These are phyloP conservation scores for Ptychobarbus kaznakovi DNA, from an alignment of 2,797 vertebrate genomes.

Conservation along the genomic window DNA sequence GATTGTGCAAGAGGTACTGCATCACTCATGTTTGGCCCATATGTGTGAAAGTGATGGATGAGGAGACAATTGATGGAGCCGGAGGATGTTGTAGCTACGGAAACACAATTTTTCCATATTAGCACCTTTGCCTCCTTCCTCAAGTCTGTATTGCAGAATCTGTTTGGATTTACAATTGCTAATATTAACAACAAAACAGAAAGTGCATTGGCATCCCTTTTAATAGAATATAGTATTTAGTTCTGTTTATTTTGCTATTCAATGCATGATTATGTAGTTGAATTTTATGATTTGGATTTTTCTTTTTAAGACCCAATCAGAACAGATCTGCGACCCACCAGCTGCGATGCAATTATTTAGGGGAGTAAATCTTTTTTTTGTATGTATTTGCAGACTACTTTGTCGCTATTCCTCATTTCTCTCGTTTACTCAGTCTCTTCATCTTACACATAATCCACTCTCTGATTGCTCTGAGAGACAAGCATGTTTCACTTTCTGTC, in stretches of 20 bases:
- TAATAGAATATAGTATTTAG: not conserved
- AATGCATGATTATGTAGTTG: not conserved
- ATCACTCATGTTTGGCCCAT: slow-evolving; percentile 1
- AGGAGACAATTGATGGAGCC: not conserved
- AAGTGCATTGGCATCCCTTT: not conserved
- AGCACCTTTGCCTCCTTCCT: not conserved
- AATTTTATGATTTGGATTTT: not conserved
- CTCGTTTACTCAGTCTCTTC: slow-evolving; percentile 30
- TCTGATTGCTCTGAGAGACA: not conserved
- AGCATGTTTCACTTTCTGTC: not conserved
- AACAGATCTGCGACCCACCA: not conserved
- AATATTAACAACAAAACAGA: not conserved
- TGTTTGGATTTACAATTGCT: not conserved
- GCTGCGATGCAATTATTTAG: not conserved
- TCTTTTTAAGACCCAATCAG: not conserved
- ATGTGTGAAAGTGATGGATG: slow-evolving; percentile 41
- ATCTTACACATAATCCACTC: slow-evolving; percentile 1
- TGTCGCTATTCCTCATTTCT: not conserved
- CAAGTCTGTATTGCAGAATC: not conserved
- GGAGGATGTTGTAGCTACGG: slow-evolving; percentile 36
- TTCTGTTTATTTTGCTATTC: not conserved
- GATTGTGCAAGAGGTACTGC: not conserved
- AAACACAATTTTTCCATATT: slow-evolving; percentile 19
- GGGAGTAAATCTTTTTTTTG: not conserved
- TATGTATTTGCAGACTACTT: not conserved